Base-by-base conservation (phyloP, 37 sponge, comb jelly and placozoan genomes). In the Ephydatia muelleri region DNA sequence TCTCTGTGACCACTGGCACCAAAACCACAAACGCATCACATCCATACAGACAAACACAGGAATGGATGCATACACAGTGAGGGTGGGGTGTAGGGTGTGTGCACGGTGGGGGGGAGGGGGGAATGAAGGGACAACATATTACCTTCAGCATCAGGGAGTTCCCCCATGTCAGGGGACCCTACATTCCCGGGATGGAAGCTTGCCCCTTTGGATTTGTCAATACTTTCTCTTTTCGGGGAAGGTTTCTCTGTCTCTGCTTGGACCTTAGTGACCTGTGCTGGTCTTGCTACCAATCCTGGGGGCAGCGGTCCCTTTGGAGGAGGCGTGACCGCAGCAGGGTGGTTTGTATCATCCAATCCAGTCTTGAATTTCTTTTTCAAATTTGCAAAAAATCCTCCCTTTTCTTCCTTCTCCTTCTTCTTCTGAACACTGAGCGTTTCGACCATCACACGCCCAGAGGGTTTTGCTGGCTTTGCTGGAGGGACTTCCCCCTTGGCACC, bases 331-430 rank as follows among this genome's bases (percentile, higher is more conserved):
- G 57, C 72, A 1, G 13, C 33, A 14, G 72, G 31, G 12, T 8
- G 32, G 32, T 71, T 71, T 0, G 30, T 25, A 14, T 31, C 33
- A 35, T 71, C 33, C 13, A 16, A 35, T 12, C 69, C 72, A 49
- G 43, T 66, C 57, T 91, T 92, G 38, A 85, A 25, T 43, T 77
- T 88, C 33, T 77, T 23, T 77, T 82, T 88, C 25, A 86, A 68
- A 11, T 82, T 77, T 25, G 91, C 69, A 74, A 91, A 92, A 73
- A 92, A 84, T 4, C 84, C 82, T 27, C 77, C 69, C 48, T 77
- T 82, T 27, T 34, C 25, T 72, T 57, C 35, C 48, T 75, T 81
- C 70, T 83, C 34, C 47, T 79, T 71, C 86, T 72, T 79, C 65
- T 67, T 79, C 47, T 79, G 69, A 48, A 43, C 30, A 26, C 72